Evolutionary conservation across 1,140 invertebrate species (phyloP), one percentile per base, ranked within the genome.

Genomic region (Ptiloglossa arizonensis): DNA sequence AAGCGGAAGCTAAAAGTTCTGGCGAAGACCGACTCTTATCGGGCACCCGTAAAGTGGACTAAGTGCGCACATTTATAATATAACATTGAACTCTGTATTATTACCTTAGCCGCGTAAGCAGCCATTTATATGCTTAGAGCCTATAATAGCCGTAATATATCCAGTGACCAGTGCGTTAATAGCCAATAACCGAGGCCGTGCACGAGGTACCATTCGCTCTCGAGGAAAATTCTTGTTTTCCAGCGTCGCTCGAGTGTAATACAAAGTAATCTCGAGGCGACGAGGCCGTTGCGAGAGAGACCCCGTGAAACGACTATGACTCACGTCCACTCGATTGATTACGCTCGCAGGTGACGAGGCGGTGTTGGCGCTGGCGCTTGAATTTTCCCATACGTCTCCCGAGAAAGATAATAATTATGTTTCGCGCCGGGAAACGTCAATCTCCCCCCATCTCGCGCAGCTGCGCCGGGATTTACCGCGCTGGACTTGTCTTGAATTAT

Each of bases 371-470:
- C 54, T 38, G 76, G 68, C 80, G 68, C 78, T 80, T 27, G 62
- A 56, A 68, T 80, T 81, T 62, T 80, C 77, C 66, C 48, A 60
- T 29, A 50, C 38, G 69, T 24, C 29, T 57, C 35, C 13, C 17
- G 27, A 19, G 35, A 44, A 67, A 41, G 68, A 60, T 60, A 66
- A 52, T 81, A 81, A 81, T 81, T 74, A 80, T 79, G 80, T 80
- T 80, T 24, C 78, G 15, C 54, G 44, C 27, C 27, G 77, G 35
- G 67, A 66, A 69, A 79, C 67, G 76, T 81, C 79, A 56, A 59
- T 70, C 67, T 80, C 27, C 50, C 59, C 52, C 59, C 52, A 48
- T 71, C 63, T 56, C 57, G 19, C 17, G 29, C 52, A 38, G 44
- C 60, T 79, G 46, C 48, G 8, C n/a, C 57, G 44, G 48, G 59